phyloP scores from a whole-genome alignment of 2,113 vertebrate genomes.

The Neodontobutis hainanensis region DNA sequence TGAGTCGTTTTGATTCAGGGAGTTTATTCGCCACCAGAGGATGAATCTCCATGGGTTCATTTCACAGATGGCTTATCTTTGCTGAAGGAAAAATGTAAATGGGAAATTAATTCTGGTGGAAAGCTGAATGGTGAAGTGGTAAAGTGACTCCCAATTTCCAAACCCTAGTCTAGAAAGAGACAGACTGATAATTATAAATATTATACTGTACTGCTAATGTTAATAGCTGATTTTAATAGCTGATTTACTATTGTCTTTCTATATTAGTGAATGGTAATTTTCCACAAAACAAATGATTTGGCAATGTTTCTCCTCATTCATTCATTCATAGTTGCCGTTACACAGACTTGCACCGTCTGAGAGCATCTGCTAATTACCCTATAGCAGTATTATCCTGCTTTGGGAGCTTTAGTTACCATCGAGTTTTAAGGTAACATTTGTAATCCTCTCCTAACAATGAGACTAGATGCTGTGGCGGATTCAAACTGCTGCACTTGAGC shows the following conservation, averaged over 20 bases:
- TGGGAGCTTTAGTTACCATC: slow-evolving; percentile 18
- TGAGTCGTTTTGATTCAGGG: slow-evolving; percentile 51
- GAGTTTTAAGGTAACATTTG: slow-evolving; percentile 49
- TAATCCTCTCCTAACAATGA: slow-evolving; percentile 37
- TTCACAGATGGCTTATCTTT: slow-evolving; percentile 67
- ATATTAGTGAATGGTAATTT: no score
- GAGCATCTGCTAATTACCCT: slow-evolving; percentile 30
- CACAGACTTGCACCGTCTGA: neutral
- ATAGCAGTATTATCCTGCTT: slow-evolving; percentile 30
- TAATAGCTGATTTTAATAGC: neutral
- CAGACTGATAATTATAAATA: slow-evolving; percentile 30
- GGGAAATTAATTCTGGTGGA: slow-evolving; percentile 53
- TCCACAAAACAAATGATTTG: no score
- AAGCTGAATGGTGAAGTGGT: slow-evolving; percentile 17
- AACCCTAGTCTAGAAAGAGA: slow-evolving; percentile 15
- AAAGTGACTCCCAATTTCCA: slow-evolving; percentile 44
- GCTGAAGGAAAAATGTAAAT: slow-evolving; percentile 44
- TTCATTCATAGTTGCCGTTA: no score
- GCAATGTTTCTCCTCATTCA: no score
- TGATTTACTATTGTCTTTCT: neutral
- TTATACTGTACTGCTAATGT: neutral
- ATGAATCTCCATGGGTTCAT: slow-evolving; percentile 47
- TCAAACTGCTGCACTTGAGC: slow-evolving; percentile 23
- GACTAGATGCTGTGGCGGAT: slow-evolving; percentile 31
- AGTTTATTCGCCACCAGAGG: slow-evolving; percentile 53